A percentile compares a stretch with the other conserved stretches of the same genome.
Evolutionary conservation across 2,797 vertebrate genomes (phyloP).

Genomic region (Cacajao melanocephalus): DNA sequence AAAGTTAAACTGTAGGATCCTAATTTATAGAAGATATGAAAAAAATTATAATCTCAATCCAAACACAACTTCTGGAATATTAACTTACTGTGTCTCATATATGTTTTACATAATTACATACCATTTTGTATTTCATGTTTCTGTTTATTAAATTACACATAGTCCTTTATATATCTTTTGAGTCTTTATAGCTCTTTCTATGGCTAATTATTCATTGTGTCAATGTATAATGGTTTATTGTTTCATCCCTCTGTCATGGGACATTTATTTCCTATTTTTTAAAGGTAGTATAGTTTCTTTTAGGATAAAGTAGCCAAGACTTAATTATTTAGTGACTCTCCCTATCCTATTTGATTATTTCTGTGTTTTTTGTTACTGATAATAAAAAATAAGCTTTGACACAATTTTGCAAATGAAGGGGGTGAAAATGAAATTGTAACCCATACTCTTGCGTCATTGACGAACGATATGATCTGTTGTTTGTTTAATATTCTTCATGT

Average conservation of each 20-base stretch:
- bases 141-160: not conserved
- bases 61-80: not conserved
- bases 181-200: not conserved
- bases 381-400: slow-evolving; percentile 25
- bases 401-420: not conserved
- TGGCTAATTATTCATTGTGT: not conserved
- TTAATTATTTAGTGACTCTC: slow-evolving; percentile 16
- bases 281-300: slow-evolving; percentile 19
- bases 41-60: not conserved
- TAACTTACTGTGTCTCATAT: not conserved
- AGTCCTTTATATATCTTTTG: not conserved
- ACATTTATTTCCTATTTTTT: not conserved
- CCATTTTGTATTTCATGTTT: slow-evolving; percentile 39
- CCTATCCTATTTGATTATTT: slow-evolving; percentile 30
- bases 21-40: slow-evolving; percentile 2
- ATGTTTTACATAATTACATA: slow-evolving; percentile 5
- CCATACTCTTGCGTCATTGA: not conserved
- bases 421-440: not conserved
- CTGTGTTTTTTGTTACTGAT: slow-evolving; percentile 38
- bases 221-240: not conserved
- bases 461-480: not conserved
- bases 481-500: not conserved
- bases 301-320: slow-evolving; percentile 1
- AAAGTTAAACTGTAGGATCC: not conserved
- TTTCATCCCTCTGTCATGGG: not conserved